Percentiles rank a stretch among this genome's conserved stretches.
phyloP scores from a whole-genome alignment of 92 coral and sea anemone species.

The Epizoanthus stellaris region DNA sequence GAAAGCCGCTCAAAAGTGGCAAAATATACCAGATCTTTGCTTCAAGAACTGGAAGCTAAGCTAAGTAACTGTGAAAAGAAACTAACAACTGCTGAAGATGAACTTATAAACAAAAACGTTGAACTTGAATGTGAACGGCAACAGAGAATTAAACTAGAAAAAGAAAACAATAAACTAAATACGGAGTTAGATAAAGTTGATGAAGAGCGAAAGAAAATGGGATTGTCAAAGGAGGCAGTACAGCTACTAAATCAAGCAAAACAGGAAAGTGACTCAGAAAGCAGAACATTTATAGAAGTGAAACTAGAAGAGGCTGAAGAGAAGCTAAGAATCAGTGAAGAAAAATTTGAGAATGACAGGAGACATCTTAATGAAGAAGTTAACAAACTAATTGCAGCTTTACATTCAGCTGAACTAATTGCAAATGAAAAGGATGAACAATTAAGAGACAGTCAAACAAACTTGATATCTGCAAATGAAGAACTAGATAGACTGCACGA shows the following conservation, averaged over 20 bases:
- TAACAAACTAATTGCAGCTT: slow-evolving; percentile 45
- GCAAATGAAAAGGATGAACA: slow-evolving; percentile 55
- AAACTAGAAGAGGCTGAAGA: slow-evolving; percentile 56
- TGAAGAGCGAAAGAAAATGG: slow-evolving; percentile 71
- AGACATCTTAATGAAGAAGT: slow-evolving; percentile 56
- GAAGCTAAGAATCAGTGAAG: slow-evolving; percentile 49
- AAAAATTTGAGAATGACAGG: slow-evolving; percentile 38
- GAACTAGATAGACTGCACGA: slow-evolving; percentile 68
- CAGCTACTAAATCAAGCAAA: slow-evolving; percentile 78
- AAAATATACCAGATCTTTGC: slow-evolving; percentile 90
- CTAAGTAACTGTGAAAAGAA: slow-evolving; percentile 84
- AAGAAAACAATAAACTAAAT: slow-evolving; percentile 67
- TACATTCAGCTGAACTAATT: slow-evolving; percentile 50
- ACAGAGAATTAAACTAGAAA: slow-evolving; percentile 73
- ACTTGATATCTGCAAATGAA: slow-evolving; percentile 50
- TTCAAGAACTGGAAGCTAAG: slow-evolving; percentile 91
- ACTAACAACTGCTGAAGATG: slow-evolving; percentile 81
- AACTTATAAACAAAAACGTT: slow-evolving; percentile 74
- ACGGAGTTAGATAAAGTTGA: slow-evolving; percentile 60
- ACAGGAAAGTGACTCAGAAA: slow-evolving; percentile 61
- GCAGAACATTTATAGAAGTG: slow-evolving; percentile 43
- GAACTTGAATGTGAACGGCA: slow-evolving; percentile 83
- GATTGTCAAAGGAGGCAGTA: slow-evolving; percentile 73
- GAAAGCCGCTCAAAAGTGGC: slow-evolving; percentile 99
- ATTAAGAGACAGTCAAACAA: slow-evolving; percentile 56